These are phyloP conservation scores for Athalia circularis DNA, from an alignment of 2,888 invertebrate genomes.

Conservation along the genomic window DNA sequence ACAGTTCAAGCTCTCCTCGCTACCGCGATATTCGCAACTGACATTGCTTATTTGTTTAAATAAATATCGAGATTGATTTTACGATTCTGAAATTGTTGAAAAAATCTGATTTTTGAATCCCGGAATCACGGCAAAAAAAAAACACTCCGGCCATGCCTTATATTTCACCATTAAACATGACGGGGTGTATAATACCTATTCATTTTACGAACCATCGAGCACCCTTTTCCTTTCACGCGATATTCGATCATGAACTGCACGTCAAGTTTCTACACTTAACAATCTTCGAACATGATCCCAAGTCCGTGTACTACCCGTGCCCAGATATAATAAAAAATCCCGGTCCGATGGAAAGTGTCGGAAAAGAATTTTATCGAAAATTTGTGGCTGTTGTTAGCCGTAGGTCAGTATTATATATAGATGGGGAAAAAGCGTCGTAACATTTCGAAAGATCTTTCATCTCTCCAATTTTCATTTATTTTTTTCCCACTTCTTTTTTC, in stretches of 20 bases:
- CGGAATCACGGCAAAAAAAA: background rate
- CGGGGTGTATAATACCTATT: background rate
- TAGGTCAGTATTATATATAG: background rate
- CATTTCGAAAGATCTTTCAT: constrained; percentile 17
- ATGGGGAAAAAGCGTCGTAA: constrained; percentile 24
- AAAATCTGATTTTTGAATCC: too few species aligned
- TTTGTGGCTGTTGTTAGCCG: constrained; percentile 4
- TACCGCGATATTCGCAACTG: too few species aligned
- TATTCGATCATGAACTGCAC: constrained; percentile 19
- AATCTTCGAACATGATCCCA: background rate
- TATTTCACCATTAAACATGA: background rate
- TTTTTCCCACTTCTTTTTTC: background rate
- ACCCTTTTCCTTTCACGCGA: background rate
- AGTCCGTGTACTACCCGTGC: too few species aligned
- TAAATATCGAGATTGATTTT: too few species aligned
- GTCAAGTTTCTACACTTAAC: background rate
- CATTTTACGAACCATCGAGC: constrained; percentile 26
- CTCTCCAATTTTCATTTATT: background rate
- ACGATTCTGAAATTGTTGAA: too few species aligned
- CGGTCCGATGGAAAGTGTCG: background rate
- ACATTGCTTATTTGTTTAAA: too few species aligned
- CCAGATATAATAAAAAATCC: background rate
- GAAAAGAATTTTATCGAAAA: constrained; percentile 22
- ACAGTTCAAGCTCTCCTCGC: too few species aligned
- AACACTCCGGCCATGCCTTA: background rate